phyloP scores from a whole-genome alignment of 2,888 invertebrate genomes.

The Spialia ferax region DNA sequence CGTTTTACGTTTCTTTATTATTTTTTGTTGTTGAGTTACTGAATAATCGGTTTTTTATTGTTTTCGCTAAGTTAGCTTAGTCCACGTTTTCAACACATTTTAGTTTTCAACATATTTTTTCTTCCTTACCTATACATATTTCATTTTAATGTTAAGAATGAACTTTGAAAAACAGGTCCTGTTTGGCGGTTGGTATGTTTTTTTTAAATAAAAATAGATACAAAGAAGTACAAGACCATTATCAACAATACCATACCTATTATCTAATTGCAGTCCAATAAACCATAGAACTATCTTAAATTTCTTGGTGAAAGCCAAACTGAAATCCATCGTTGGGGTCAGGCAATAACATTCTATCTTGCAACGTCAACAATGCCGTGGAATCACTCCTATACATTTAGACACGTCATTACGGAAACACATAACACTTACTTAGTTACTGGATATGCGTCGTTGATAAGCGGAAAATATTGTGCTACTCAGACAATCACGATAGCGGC shows the following conservation, averaged over 20 bases:
- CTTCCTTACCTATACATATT: too few species aligned
- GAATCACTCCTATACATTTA: slow-evolving; percentile 28
- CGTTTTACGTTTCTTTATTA: slow-evolving; percentile 50
- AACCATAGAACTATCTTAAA: not conserved
- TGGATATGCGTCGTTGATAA: slow-evolving; percentile 41
- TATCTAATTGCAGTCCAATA: too few species aligned
- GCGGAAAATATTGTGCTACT: slow-evolving; percentile 44
- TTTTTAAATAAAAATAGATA: too few species aligned
- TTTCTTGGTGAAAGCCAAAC: not conserved
- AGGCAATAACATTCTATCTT: slow-evolving; percentile 33
- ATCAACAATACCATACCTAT: too few species aligned
- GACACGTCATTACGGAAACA: slow-evolving; percentile 32
- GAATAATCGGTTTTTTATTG: slow-evolving; percentile 7
- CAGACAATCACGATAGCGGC: slow-evolving; percentile 54
- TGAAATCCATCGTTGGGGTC: not conserved
- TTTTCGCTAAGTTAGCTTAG: too few species aligned
- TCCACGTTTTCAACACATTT: too few species aligned
- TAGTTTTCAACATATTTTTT: too few species aligned
- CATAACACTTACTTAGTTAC: slow-evolving; percentile 41
- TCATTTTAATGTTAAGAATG: too few species aligned
- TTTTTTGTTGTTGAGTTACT: slow-evolving; percentile 54
- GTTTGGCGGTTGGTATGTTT: too few species aligned
- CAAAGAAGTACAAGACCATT: too few species aligned
- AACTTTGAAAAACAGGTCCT: too few species aligned
- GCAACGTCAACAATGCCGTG: slow-evolving; percentile 22